phyloP scores from a whole-genome alignment of 1,140 invertebrate species.

The Ceratina calcarata region DNA sequence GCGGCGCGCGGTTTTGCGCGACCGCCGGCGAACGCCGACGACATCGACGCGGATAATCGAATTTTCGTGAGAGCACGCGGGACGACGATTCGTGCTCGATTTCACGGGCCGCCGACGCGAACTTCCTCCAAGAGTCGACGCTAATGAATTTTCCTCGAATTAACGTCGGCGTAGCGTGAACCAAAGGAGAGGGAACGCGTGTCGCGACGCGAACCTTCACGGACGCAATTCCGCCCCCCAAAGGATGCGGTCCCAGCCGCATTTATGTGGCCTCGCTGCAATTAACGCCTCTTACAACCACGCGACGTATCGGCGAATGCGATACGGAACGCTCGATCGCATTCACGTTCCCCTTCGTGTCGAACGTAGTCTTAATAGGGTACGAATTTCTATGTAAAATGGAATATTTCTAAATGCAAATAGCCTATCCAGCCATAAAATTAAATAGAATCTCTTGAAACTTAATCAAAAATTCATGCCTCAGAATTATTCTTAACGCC shows the following conservation, averaged over 20 bases:
- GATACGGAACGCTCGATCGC: neutral
- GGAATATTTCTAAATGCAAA: too few species aligned
- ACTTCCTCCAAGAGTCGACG: constrained; percentile 42
- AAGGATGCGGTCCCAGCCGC: constrained; percentile 20
- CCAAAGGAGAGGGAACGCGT: neutral
- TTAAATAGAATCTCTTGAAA: too few species aligned
- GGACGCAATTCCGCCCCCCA: constrained; percentile 17
- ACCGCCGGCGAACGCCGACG: constrained; percentile 33
- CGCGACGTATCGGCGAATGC: neutral
- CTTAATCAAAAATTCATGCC: too few species aligned
- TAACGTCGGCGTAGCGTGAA: constrained; percentile 55
- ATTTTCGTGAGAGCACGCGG: constrained; percentile 46
- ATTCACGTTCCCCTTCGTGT: neutral
- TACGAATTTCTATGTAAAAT: too few species aligned
- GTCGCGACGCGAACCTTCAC: neutral
- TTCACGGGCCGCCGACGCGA: constrained; percentile 50
- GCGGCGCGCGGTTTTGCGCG: neutral
- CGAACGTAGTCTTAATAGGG: too few species aligned
- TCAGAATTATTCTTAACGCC: too few species aligned
- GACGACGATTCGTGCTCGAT: constrained; percentile 62
- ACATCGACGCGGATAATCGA: constrained; percentile 58
- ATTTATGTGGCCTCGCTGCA: constrained; percentile 40
- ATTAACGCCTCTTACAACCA: constrained; percentile 30
- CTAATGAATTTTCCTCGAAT: constrained; percentile 67
- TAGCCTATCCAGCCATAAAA: too few species aligned